Evolutionary conservation across 2,797 vertebrate species (phyloP).

Genomic region (Hemibagrus guttatus): DNA sequence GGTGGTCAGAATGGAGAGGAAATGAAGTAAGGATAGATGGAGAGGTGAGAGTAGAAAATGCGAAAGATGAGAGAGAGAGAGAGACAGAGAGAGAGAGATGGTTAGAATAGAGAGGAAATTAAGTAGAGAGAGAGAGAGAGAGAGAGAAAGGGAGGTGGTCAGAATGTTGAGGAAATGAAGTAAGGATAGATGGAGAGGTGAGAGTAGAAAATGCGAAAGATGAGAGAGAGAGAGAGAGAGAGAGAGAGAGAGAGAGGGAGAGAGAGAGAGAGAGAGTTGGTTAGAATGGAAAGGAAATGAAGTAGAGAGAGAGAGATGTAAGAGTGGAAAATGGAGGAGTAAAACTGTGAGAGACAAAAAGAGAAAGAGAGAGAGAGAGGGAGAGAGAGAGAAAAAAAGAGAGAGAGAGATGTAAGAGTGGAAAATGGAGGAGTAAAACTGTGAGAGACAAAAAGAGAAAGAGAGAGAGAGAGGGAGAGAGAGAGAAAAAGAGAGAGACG

Average conservation of each 20-base stretch:
- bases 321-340: background rate
- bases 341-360: background rate
- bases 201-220: background rate
- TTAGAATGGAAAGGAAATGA: conserved; percentile 15
- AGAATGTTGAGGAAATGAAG: conserved; percentile 19
- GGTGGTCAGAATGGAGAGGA: conserved; percentile 23
- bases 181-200: conserved; percentile 1
- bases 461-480: background rate
- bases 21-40: conserved; percentile 7
- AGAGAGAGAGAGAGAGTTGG: conserved; percentile 52
- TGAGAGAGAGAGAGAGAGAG: background rate
- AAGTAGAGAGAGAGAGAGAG: conserved; percentile 11
- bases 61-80: background rate
- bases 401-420: too few relatives aligned
- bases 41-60: conserved; percentile 1
- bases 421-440: too few relatives aligned
- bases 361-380: background rate
- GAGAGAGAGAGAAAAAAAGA: too few relatives aligned
- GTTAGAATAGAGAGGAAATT: conserved; percentile 42
- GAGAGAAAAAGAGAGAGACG: conserved; percentile 37
- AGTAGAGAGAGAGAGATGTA: conserved; percentile 7
- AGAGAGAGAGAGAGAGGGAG: conserved; percentile 47
- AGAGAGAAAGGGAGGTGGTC: conserved; percentile 27
- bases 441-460: background rate
- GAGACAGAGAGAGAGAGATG: conserved; percentile 29